Evolutionary conservation across 2,888 invertebrate species (phyloP).

Genomic region (Sinohyriopsis cumingii): DNA sequence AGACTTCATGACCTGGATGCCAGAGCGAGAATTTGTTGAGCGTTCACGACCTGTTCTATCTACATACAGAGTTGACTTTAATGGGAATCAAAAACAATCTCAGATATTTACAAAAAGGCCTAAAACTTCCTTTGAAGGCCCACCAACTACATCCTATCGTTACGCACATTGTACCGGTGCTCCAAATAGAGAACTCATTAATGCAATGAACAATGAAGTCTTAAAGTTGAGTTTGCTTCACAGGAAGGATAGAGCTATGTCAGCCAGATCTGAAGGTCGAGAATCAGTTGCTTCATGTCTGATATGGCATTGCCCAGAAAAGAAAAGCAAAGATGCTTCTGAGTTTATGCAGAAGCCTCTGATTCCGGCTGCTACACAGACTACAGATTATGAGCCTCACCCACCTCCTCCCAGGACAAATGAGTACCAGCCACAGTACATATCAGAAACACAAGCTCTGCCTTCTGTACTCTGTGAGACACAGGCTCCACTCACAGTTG

Average conservation of each 20-base stretch:
- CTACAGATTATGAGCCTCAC: conserved; percentile 40
- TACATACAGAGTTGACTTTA: conserved; percentile 59
- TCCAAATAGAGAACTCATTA: conserved; percentile 55
- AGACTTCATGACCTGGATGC: conserved; percentile 65
- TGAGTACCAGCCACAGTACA: conserved; percentile 2
- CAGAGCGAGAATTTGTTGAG: conserved; percentile 52
- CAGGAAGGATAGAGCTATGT: conserved; percentile 50
- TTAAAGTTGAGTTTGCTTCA: conserved; percentile 50
- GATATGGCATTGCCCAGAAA: conserved; percentile 50
- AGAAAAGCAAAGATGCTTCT: neutral
- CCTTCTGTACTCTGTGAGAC: conserved; percentile 5
- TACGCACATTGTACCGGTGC: conserved; percentile 61
- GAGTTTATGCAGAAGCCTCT: no score
- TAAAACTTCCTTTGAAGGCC: conserved; percentile 61
- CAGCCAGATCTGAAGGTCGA: conserved; percentile 38
- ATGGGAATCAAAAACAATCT: conserved; percentile 18
- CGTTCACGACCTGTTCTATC: conserved; percentile 53
- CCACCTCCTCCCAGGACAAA: conserved; percentile 37
- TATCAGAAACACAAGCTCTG: conserved; percentile 10
- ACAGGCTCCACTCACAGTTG: conserved; percentile 20
- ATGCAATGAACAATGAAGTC: conserved; percentile 58
- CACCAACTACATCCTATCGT: conserved; percentile 58
- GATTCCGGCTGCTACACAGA: conserved; percentile 29
- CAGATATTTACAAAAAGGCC: conserved; percentile 59
- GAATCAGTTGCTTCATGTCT: conserved; percentile 64